Base-by-base conservation (phyloP, 2,888 invertebrate genomes). In the Leucophenga maculata region DNA sequence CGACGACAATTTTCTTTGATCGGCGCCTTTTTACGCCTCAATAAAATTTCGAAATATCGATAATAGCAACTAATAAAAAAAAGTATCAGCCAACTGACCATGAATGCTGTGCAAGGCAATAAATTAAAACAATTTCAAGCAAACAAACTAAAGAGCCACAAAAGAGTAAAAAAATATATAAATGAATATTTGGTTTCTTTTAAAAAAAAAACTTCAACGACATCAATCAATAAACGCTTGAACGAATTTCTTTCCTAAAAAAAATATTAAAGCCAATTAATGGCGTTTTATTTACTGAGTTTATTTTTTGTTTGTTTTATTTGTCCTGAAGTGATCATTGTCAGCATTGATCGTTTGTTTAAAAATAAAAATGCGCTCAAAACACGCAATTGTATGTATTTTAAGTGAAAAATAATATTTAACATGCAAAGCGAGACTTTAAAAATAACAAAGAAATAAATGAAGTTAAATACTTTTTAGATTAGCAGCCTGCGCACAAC, bases 41-140 rank as follows among this genome's bases (percentile, higher is more conserved):
- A 26, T 67, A 69, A 67, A 65, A 72, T 72, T 68, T 72, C 18
- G 65, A 57, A 44, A 67, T 72, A 67, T 70, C 46, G 65, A 73
- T 39, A 39, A 39, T 3, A 26, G 4, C 4, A 26, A 26, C 4
- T 3, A 26, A 26, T 3, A 39, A 39, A 39, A 39, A 8, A 39
- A 39, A 39, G 1, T 6, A 11, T 1, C 11, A 9, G 1, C 39
- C 67, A 73, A 74, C 74, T 73, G 73, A 73, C 73, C 73, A 74
- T 73, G 73, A 73, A 72, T 46, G 46, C 68, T 68, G 60, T 44
- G 18, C 57, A 20, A 32, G 26, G 44, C 60, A 32, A 60, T 60
- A 60, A 60, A 60, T 60, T 39, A 39, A 60, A 18, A 60, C 20
- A 32, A 60, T 39, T 18, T 16, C 60, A 39, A 11, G 8, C 39